Base-by-base conservation (phyloP, 2,888 invertebrate species). In the Orchestes rusci region DNA sequence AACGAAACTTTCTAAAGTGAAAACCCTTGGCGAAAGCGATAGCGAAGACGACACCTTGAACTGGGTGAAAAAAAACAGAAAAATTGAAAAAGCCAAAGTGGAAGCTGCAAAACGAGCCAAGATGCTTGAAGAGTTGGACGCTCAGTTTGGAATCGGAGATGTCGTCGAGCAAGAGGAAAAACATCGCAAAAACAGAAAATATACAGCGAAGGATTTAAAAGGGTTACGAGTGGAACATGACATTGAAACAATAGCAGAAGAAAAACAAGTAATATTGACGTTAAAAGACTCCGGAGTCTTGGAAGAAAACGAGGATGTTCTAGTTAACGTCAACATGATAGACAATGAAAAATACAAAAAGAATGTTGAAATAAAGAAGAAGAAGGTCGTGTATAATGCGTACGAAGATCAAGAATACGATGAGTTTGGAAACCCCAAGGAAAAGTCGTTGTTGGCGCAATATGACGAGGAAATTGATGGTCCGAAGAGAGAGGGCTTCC, bases 391-490 rank as follows among this genome's bases (percentile, higher is more conserved):
- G 2, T 95, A 95, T 67, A 87, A 88, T 60, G 84, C 84, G 27
- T 84, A 85, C 65, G 93, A 93, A 54, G 87, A 87, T 53, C 84
- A 81, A 33, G 80, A 83, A 54, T 72, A 79, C 48, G 82, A 84
- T 59, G 80, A 82, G 42, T 75, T 75, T 45, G 80, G 82, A 3
- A 74, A 80, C 46, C 76, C 79, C 2, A 70, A 69, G 52, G 73
- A 75, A 53, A 79, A 79, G 58, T 75, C 77, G 8, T 72, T 99
- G 36, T 75, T 99, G 16, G 74, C 82, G 56, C 94, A 99, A 71
- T 97, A 99, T 65, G 94, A 97, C 66, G 94, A 94, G 61, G 94
- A 94, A 69, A 84, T 94, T 43, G 81, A 84, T 39, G 85, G 84
- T 1, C 76, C 72, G 40, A 80, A 80, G 55, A 77, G 73, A 55